phyloP scores from a whole-genome alignment of 2,113 vertebrate genomes.

The Tympanuchus pallidicinctus region DNA sequence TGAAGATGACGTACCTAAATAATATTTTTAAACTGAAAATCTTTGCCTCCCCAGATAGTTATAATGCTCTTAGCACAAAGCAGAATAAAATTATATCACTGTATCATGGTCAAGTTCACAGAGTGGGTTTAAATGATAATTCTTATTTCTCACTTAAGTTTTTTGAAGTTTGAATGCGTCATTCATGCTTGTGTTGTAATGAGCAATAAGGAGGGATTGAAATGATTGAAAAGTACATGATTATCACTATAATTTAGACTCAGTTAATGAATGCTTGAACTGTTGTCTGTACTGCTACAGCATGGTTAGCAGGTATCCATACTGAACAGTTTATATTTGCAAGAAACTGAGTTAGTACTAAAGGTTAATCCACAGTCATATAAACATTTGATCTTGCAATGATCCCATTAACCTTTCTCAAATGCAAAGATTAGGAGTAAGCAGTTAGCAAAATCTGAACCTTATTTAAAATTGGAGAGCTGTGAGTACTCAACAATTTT shows the following conservation, averaged over 20 bases:
- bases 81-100: constrained; percentile 16
- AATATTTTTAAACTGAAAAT: neutral
- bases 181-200: neutral
- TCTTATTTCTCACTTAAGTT: constrained; percentile 12
- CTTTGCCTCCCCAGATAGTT: neutral
- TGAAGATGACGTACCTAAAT: neutral
- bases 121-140: constrained; percentile 2
- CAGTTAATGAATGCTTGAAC: constrained; percentile 60
- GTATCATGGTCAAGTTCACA: constrained; percentile 1
- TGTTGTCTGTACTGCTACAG: neutral
- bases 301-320: neutral
- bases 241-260: constrained; percentile 45
- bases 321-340: constrained; percentile 37
- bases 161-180: neutral
- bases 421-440: constrained; percentile 27
- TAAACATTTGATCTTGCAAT: constrained; percentile 59
- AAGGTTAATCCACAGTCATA: constrained; percentile 65
- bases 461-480: constrained; percentile 27
- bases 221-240: constrained; percentile 26
- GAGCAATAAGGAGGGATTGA: neutral
- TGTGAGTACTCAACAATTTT: neutral
- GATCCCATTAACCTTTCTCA: constrained; percentile 66
- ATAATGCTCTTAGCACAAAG: neutral
- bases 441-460: constrained; percentile 24
- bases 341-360: constrained; percentile 14